Percentiles rank a stretch among this genome's conserved stretches.
Conservation (phyloP, 2,113 vertebrate species). For the Limnothrissa miodon region DNA sequence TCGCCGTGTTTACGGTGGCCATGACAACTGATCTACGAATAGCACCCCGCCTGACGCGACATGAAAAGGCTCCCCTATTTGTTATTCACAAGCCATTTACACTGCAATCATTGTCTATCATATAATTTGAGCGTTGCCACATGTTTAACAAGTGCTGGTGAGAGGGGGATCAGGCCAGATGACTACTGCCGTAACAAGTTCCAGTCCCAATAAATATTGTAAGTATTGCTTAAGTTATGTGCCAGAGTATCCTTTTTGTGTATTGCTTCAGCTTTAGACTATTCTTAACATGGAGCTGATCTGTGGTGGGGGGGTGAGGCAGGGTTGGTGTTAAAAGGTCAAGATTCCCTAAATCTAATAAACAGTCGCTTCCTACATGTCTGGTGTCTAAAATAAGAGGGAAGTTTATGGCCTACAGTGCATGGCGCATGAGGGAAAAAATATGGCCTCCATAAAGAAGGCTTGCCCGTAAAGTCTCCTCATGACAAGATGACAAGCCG, state of each 20-base stretch:
- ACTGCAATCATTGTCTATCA: conserved; percentile 15
- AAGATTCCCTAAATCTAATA: conserved; percentile 14
- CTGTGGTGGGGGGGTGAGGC: background rate
- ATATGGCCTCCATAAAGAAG: conserved; percentile 36
- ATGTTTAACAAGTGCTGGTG: background rate
- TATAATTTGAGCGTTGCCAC: background rate
- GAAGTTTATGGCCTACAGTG: background rate
- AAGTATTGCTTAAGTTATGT: background rate
- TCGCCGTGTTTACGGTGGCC: conserved; percentile 44
- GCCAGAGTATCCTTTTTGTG: background rate
- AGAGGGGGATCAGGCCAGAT: background rate
- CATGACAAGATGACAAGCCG: conserved; percentile 35
- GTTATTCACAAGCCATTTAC: background rate
- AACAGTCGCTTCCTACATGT: conserved; percentile 11
- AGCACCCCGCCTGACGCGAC: conserved; percentile 18
- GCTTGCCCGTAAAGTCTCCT: conserved; percentile 35
- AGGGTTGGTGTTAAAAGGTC: background rate
- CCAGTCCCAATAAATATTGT: background rate
- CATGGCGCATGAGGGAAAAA: background rate
- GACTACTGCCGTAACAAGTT: background rate
- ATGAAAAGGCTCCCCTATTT: background rate
- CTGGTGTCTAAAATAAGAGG: background rate
- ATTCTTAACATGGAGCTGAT: background rate
- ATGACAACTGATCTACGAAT: conserved; percentile 43
- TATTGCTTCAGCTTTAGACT: background rate